Evolutionary conservation across 2,888 invertebrate species (phyloP).

Genomic region (Limnephilus lunatus): DNA sequence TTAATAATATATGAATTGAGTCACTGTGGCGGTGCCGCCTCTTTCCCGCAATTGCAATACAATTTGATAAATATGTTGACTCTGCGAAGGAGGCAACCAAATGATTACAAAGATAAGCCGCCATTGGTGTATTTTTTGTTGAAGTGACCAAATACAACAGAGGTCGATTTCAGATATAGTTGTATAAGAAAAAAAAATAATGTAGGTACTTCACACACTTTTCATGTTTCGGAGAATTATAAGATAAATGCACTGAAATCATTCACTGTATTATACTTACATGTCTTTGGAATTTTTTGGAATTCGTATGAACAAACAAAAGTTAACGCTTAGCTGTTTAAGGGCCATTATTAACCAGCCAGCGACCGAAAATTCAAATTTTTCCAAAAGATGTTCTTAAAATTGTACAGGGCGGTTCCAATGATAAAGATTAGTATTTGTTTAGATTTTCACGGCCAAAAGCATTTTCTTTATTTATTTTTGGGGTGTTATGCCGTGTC

Average conservation of each 20-base stretch:
- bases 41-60: slow-evolving; percentile 13
- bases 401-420: no score
- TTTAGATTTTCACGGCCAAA: no score
- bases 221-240: background rate
- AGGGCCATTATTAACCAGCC: no score
- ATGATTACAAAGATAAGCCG: slow-evolving; percentile 14
- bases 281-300: background rate
- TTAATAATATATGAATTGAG: no score
- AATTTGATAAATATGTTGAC: slow-evolving; percentile 32
- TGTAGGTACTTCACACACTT: no score
- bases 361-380: no score
- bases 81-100: background rate
- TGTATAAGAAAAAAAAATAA: background rate
- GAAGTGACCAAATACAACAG: slow-evolving; percentile 5
- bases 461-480: no score
- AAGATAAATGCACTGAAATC: background rate
- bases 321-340: background rate
- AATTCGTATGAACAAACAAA: background rate
- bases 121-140: slow-evolving; percentile 22
- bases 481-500: no score
- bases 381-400: no score
- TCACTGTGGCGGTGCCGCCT: background rate
- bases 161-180: slow-evolving; percentile 12
- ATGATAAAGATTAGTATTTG: no score
- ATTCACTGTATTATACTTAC: no score